Evolutionary conservation across 2,797 vertebrate species (phyloP), one percentile per base, ranked within the genome.

Genomic region (Haliaeetus albicilla): DNA sequence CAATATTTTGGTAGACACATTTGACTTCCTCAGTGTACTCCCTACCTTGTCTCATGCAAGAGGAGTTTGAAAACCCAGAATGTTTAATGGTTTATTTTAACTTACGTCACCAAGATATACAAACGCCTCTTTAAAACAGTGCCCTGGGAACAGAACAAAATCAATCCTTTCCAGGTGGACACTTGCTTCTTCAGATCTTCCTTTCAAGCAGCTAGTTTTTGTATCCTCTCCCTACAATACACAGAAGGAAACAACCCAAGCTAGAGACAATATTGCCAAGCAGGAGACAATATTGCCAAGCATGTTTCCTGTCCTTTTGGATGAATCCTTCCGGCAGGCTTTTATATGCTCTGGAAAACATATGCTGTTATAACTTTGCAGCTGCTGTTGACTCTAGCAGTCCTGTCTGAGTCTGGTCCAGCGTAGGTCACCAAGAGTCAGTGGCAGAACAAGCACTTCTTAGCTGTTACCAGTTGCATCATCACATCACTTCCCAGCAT

Each of bases 111-210:
- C 22, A n/a, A 94, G 76, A 61, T 83, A 73, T 39, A 93, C 43
- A 95, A 95, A 95, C 84, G 93, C 39, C 48, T 96, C 85, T 92
- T 94, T 94, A 68, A 95, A 96, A 93, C 39, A 77, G 49, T 54
- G 35, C 46, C 75, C 83, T 73, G 23, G 84, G 37, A 96, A 81
- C 19, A 77, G 54, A 77, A 77, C 31, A 84, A 93, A 96, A 91
- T 82, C 54, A 92, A 59, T 78, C 41, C 33, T 60, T 70, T 92
- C 65, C 54, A 43, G 51, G 18, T 11, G 33, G 79, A 68, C 41
- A 59, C 19, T 82, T 46, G 30, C 24, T 93, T 89, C 77, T 73
- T 95, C 49, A 86, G 67, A 48, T 77, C 53, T 93, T 91, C 57
- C 27, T 90, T 92, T 83, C 35, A 68, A 87, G 69, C 37, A 76